Base-by-base conservation (phyloP, 2,113 vertebrate species). In the Phoenicopterus ruber region DNA sequence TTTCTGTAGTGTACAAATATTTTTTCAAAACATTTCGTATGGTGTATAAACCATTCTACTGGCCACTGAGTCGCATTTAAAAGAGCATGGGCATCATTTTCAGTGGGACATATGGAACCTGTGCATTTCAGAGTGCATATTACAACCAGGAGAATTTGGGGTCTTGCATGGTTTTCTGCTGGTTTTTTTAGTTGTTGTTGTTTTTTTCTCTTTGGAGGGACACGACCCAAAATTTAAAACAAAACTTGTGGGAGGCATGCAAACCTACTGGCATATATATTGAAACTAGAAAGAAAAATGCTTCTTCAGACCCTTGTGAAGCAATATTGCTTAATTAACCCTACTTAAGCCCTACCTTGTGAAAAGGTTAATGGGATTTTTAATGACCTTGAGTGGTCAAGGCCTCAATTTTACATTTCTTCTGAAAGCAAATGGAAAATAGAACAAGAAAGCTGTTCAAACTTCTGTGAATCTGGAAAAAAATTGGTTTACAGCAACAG, bases 311-410 rank as follows among this genome's bases (percentile, higher is more conserved):
- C 93, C 88, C 90, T 88, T 96, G 93, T 95, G 94, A 97, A 97
- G 97, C 80, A 96, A 93, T 97, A 97, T 94, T 95, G 95, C 93
- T 96, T 97, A 97, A 97, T 97, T 97, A 97, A 97, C 97, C 94
- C 96, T 96, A 97, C 93, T 97, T 97, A 97, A 94, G 96, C 89
- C 95, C 96, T 97, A 97, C 97, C 95, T 97, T 96, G 89, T 95
- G 94, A 74, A 97, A 94, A 97, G 95, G 97, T 97, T 97, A 97
- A 97, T 97, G 96, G 91, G 97, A 96, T 96, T 96, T 97, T 97
- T 97, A 94, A 97, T 97, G 97, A 97, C 97, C 97, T 96, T 97
- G 93, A 95, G 91, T 97, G 97, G 97, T 97, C 97, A 97, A 96
- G 96, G 96, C 97, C 97, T 97, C 96, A 95, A 96, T 97, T 97